Conservation (phyloP, 2,888 invertebrate species). For the Selenia dentaria region DNA sequence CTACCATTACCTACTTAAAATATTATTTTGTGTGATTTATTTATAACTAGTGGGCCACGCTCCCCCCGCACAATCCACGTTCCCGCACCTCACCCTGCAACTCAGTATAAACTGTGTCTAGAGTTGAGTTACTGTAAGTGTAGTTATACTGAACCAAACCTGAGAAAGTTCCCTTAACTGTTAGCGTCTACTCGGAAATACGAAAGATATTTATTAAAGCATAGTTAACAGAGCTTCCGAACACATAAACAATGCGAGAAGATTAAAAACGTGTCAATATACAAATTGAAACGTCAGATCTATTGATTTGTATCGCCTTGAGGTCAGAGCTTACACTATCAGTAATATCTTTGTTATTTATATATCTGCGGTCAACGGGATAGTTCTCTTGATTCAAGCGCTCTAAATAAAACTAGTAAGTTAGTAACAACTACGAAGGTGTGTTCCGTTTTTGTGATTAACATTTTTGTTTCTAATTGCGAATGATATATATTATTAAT, state of each 20-base stretch:
- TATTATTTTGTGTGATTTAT: too few relatives aligned
- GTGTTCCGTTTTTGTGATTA: constrained; percentile 17
- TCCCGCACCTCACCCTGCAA: too few relatives aligned
- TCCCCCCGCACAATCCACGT: too few relatives aligned
- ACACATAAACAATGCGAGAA: constrained; percentile 71
- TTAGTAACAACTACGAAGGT: constrained; percentile 4
- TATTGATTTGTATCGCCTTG: constrained; percentile 72
- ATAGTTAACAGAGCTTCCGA: constrained; percentile 68
- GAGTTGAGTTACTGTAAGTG: too few relatives aligned
- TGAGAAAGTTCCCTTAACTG: constrained; percentile 6
- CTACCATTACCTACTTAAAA: too few relatives aligned
- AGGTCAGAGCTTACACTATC: constrained; percentile 44
- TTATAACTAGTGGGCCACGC: too few relatives aligned
- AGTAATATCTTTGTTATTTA: constrained; percentile 24
- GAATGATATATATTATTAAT: constrained; percentile 14
- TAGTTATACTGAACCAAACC: too few relatives aligned
- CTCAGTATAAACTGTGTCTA: too few relatives aligned
- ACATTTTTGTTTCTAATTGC: constrained; percentile 15
- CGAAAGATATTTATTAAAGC: constrained; percentile 67
- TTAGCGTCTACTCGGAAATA: constrained; percentile 44
- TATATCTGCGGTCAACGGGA: constrained; percentile 25
- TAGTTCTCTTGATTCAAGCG: constrained; percentile 36
- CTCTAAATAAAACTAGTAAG: constrained; percentile 31
- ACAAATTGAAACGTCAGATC: constrained; percentile 79
- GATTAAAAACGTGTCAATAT: constrained; percentile 81